Base-by-base conservation (phyloP, 2,888 invertebrate species). In the Orchestes rusci region DNA sequence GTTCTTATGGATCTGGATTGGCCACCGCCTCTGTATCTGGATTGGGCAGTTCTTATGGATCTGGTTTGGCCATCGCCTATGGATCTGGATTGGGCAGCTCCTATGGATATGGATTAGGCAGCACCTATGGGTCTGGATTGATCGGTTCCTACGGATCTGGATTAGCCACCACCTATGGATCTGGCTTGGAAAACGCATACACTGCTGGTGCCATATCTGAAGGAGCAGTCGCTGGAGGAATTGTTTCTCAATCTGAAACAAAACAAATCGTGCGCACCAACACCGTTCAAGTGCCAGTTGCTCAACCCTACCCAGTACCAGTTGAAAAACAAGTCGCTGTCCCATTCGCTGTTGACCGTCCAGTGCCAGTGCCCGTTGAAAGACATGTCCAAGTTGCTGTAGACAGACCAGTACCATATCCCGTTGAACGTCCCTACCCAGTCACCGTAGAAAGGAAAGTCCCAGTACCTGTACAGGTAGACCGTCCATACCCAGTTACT, bases 401-500 rank as follows among this genome's bases (percentile, higher is more conserved):
- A 29, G 47, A 39, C 29, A 17, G 38, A n/a, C 39, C 38, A 20
- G 41, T 45, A 7, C 52, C 47, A 8, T 20, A 39, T 3, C 41
- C 47, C 18, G 43, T 52, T 4, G 48, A 48, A 23, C 34, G 43
- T n/a, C 45, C 48, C 12, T 27, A 28, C 7, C 48, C 51, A 16
- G 45, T 43, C 4, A 33, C 44, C 27, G 40, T 44, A 29, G 47
- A 43, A 4, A 34, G 30, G 13, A 46, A 41, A 16, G 52, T 52
- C 16, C 31, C 33, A 5, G 37, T 42, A 5, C 45, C 43, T 17
- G 30, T 35, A 2, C 20, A 30, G 12, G 50, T 50, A 10, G 47
- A 46, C 33, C 39, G 43, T 10, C 56, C 58, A 3, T 61, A 64
- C 36, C 73, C 72, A 7, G 67, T 74, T 4, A 63, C 69, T 48